A percentile compares a stretch with the other conserved stretches of the same genome.
Evolutionary conservation across 2,113 vertebrate genomes (phyloP).

Genomic region (Ammodytes dubius): DNA sequence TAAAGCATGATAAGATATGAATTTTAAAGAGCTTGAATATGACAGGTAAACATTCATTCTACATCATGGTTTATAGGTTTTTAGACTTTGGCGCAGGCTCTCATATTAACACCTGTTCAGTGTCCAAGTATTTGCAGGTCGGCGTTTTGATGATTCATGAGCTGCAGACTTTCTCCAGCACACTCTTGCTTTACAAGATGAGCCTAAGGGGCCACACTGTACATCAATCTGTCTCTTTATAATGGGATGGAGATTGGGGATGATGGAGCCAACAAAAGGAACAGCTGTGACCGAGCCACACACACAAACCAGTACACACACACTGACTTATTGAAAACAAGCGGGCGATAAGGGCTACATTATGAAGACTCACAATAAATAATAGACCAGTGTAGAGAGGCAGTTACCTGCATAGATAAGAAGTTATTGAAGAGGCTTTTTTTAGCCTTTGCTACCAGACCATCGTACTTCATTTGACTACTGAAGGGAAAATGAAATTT

Average conservation of each 20-base stretch:
- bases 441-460: too few species aligned
- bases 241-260: conserved; percentile 36
- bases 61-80: neutral
- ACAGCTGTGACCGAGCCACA: conserved; percentile 10
- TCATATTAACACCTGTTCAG: neutral
- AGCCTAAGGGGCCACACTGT: conserved; percentile 23
- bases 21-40: neutral
- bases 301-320: conserved; percentile 1
- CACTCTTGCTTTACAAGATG: neutral
- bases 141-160: conserved; percentile 7
- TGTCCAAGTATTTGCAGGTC: neutral
- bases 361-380: conserved; percentile 46
- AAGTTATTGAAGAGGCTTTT: neutral
- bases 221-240: conserved; percentile 58
- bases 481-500: too few species aligned
- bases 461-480: too few species aligned
- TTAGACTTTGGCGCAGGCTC: neutral
- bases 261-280: conserved; percentile 30
- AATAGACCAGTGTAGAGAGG: conserved; percentile 25
- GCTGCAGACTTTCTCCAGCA: neutral
- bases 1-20: neutral
- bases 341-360: conserved; percentile 48
- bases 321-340: conserved; percentile 45
- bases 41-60: neutral
- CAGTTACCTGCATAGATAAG: conserved; percentile 22